A percentile compares a stretch with the other conserved stretches of the same genome.
phyloP scores from a whole-genome alignment of 2,888 invertebrate genomes.

The Dyspetes luteomarginatus region DNA sequence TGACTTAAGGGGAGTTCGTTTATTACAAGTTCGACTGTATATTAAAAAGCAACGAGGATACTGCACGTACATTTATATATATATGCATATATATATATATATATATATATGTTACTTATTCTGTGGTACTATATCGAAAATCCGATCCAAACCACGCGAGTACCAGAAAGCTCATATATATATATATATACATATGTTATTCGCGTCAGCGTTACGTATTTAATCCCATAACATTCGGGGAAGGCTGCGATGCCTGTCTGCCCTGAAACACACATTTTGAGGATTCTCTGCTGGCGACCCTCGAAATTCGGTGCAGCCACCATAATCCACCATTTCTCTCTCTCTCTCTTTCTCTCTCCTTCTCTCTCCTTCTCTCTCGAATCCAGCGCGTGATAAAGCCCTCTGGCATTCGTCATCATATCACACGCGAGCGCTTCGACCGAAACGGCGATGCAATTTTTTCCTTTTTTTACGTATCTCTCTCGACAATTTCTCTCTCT shows the following conservation, averaged over 20 bases:
- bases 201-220: constrained; percentile 64
- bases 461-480: constrained; percentile 60
- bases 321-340: constrained; percentile 65
- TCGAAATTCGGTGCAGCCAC: constrained; percentile 63
- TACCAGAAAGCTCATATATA: constrained; percentile 40
- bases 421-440: constrained; percentile 70
- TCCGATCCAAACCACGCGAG: constrained; percentile 32
- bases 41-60: not conserved
- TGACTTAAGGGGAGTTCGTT: not conserved
- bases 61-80: not conserved
- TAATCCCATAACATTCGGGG: constrained; percentile 70
- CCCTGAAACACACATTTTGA: constrained; percentile 70
- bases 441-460: constrained; percentile 66
- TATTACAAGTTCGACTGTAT: not conserved
- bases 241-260: constrained; percentile 51
- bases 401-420: constrained; percentile 72
- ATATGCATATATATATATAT: not conserved
- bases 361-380: constrained; percentile 7
- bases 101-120: too few species aligned
- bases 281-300: constrained; percentile 65
- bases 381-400: constrained; percentile 66
- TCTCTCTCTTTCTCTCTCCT: not conserved
- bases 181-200: constrained; percentile 38
- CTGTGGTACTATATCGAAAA: constrained; percentile 15
- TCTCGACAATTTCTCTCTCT: constrained; percentile 57